Base-by-base conservation (phyloP, 1,140 invertebrate species). In the Limonius californicus region DNA sequence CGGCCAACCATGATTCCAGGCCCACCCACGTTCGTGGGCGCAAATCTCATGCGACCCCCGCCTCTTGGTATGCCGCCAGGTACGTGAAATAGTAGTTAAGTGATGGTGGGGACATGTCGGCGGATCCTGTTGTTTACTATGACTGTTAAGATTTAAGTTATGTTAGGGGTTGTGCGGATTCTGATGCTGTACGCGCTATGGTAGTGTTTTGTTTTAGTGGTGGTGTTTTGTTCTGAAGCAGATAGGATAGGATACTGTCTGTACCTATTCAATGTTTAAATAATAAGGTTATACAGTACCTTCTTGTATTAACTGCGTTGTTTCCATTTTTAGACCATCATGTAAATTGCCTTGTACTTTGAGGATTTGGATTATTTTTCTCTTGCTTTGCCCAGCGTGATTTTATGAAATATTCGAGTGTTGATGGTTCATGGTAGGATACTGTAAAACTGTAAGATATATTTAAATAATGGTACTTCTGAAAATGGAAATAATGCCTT, bases 21-120 rank as follows among this genome's bases (percentile, higher is more conserved):
- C 61, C 87, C 87, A 68, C 86, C 87, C 66, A 86, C 86, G 66
- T 82, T 88, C 66, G 85, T 85, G 60, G 84, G 84, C 73, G 83
- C 84, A 73, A 85, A 88, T 81, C 87, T 91, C 81, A 82, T 90
- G 82, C 84, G 89, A 74, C 88, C 85, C 70, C 85, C 83, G 69
- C 84, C 80, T 70, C 83, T 87, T 75, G 83, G 84, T 74, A 82
- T 89, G 78, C 86, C 86, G 64, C 85, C 87, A 84, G 86, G 87
- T 89, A 82, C 80, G 84, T 85, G 72, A 63, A 42, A 45, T 63
- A 58, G 53, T 42, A 20, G 1, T 19, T 50, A 50, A 50, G 45
- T 50, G 14, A 16, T 11, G 6, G 14, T 11, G 14, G 16, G 20
- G 7, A 55, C 21, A 55, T 23, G 18, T 55, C 21, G 19, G 45